These are phyloP conservation scores for Hexactinellida sp. DNA, from an alignment of 37 sponge, comb jelly and placozoan genomes.

Conservation along the genomic window DNA sequence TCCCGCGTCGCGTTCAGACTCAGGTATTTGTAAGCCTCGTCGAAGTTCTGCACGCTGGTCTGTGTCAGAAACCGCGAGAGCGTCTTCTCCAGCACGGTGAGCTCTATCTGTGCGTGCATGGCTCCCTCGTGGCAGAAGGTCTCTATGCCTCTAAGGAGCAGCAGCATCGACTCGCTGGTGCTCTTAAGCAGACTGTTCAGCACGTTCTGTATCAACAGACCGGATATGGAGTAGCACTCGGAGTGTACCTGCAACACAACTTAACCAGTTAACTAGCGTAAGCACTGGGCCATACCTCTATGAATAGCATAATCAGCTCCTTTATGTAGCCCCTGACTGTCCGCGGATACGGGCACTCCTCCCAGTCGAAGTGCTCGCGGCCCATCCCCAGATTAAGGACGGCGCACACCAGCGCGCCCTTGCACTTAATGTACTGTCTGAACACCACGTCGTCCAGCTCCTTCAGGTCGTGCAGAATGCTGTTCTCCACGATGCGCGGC, in stretches of 20 bases:
- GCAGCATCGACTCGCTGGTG: constrained; percentile 30
- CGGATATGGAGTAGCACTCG: constrained; percentile 49
- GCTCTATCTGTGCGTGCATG: constrained; percentile 29
- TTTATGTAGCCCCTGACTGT: constrained; percentile 49
- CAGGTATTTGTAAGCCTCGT: neutral
- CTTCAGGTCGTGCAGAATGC: constrained; percentile 21
- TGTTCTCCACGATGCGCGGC: constrained; percentile 19
- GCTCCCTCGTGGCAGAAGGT: constrained; percentile 49
- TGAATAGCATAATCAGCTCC: constrained; percentile 52
- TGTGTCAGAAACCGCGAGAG: constrained; percentile 9
- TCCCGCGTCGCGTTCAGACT: neutral
- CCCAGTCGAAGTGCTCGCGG: constrained; percentile 55
- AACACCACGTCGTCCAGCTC: constrained; percentile 49
- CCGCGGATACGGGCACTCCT: constrained; percentile 22
- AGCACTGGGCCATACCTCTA: constrained; percentile 26
- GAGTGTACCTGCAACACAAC: neutral
- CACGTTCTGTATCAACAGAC: constrained; percentile 33
- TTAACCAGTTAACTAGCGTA: neutral
- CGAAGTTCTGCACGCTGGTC: neutral
- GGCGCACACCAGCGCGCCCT: constrained; percentile 29
- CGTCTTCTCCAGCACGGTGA: neutral
- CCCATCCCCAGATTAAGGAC: constrained; percentile 54
- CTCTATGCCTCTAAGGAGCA: constrained; percentile 25
- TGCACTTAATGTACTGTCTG: constrained; percentile 48
- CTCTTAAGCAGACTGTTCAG: constrained; percentile 29